Evolutionary conservation across 2,888 invertebrate species (phyloP), one percentile per base, ranked within the genome.

Genomic region (Liposcelis brunnea): DNA sequence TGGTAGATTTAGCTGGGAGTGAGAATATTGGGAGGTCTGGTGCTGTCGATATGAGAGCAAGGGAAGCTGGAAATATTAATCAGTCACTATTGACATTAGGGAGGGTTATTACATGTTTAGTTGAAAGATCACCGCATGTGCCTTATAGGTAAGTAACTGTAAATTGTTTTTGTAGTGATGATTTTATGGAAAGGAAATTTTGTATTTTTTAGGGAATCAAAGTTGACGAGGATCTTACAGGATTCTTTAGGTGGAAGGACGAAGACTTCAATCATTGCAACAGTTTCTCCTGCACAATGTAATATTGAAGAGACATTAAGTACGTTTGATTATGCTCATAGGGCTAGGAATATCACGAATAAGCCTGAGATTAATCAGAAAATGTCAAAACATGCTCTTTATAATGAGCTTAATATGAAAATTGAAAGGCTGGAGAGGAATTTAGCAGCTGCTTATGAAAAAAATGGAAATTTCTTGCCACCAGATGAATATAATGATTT

Each of bases 1-100:
- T 97, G 52, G 95, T 94, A 0, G 97, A 97, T 69, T 68, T 97
- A 56, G 97, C 97, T 1, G 97, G 97, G 0, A 91, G 90, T 45
- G 95, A 97, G 66, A 93, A 93, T 64, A 86, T 95, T 52, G 85
- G 86, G n/a, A 77, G 90, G 54, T 91, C 93, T 0, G 97, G 97
- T 4, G 89, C 91, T 1, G 70, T 75, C 31, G 93, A 94, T 56
- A 82, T 81, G 57, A 74, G 89, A 5, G 91, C 91, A 0, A 66
- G 91, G 5, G 97, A 97, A 66, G 90, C 94, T 4, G 91, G 89
- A 0, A 94, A 82, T 57, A 97, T 97, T 52, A 97, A 97, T 66
- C 91, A 91, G 62, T 87, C 86, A 10, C 67, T 97, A 46, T 64
- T 97, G 45, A 94, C 95, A 0, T 72, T 97, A 0, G 95, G 94